phyloP scores from a whole-genome alignment of 2,888 invertebrate genomes.

The Napeogenes sylphis region DNA sequence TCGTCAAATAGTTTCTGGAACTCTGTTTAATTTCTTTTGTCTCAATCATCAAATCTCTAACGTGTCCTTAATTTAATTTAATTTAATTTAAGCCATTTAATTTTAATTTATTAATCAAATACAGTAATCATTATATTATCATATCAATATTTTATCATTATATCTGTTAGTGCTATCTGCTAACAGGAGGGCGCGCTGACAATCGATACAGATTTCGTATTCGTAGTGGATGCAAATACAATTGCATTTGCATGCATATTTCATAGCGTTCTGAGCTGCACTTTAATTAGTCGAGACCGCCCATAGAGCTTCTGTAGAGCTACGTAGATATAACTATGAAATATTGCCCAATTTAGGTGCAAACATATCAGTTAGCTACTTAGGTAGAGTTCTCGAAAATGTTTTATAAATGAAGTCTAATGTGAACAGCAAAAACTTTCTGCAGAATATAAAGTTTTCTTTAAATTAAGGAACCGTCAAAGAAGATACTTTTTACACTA shows the following conservation, averaged over 20 bases:
- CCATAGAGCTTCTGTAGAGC: constrained; percentile 33
- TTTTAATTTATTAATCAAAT: no score
- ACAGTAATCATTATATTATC: no score
- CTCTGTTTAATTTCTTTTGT: constrained; percentile 46
- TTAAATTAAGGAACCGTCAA: neutral
- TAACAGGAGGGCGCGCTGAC: constrained; percentile 31
- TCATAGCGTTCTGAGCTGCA: constrained; percentile 39
- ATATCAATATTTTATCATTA: constrained; percentile 2
- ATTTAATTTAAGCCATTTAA: neutral
- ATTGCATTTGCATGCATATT: constrained; percentile 49
- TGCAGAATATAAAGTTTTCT: neutral
- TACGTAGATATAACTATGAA: constrained; percentile 4
- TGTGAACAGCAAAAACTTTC: no score
- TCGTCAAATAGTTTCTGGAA: constrained; percentile 51
- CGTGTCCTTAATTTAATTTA: constrained; percentile 23
- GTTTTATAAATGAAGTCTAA: no score
- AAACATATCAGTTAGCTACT: neutral
- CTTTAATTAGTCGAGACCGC: constrained; percentile 50
- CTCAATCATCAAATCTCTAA: constrained; percentile 55
- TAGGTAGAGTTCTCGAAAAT: no score
- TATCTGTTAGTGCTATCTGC: constrained; percentile 13
- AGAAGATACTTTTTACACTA: constrained; percentile 1
- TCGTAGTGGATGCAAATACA: constrained; percentile 39
- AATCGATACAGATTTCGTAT: constrained; percentile 38
- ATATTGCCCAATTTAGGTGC: constrained; percentile 1